Evolutionary conservation across 2,888 invertebrate species (phyloP), one percentile per base, ranked within the genome.

Genomic region (Strigamia maritima): DNA sequence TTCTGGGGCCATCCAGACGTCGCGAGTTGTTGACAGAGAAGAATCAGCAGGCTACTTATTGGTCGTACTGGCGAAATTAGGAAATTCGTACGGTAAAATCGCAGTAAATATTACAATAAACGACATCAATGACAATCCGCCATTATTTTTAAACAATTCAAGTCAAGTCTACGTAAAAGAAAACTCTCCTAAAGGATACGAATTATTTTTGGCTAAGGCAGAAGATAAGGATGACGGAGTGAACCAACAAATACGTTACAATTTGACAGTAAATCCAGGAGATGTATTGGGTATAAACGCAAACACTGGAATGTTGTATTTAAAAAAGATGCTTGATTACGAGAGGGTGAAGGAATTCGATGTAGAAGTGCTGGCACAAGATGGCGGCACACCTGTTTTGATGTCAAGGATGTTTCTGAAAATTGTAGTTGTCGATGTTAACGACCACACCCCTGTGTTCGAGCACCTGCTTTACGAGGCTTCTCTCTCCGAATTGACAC

Each of bases 401-500:
- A 90, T 92, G 22, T 92, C 94, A 0, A 92, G 91, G 83, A 92
- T 94, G 83, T 89, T 90, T 8, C 90, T 95, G 74, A 88, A 90
- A 35, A 90, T 93, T 65, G 90, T 90, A 26, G 90, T 96, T 80
- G 91, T 91, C 83, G 97, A 97, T 85, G 94, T 97, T 1, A 98
- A 98, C 86, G 95, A 97, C 86, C 96, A 97, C 84, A 96, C 96
- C 0, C 97, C 97, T 12, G 92, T 94, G 2, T 98, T 98, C 86
- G 93, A 94, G 85, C 92, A 94, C 83, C 93, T 93, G 0, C 94
- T 93, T 19, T 97, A 97, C 86, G 97, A 97, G 88, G 94, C 95
- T 2, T 96, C 97, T 0, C 86, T 98, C 78, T 87, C 92, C 7
- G 98, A 98, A 87, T 94, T 95, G 0, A 94, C 94, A 2, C 90